Evolutionary conservation across 2,888 invertebrate genomes (phyloP), one percentile per base, ranked within the genome.

Genomic region (Spodoptera picta): DNA sequence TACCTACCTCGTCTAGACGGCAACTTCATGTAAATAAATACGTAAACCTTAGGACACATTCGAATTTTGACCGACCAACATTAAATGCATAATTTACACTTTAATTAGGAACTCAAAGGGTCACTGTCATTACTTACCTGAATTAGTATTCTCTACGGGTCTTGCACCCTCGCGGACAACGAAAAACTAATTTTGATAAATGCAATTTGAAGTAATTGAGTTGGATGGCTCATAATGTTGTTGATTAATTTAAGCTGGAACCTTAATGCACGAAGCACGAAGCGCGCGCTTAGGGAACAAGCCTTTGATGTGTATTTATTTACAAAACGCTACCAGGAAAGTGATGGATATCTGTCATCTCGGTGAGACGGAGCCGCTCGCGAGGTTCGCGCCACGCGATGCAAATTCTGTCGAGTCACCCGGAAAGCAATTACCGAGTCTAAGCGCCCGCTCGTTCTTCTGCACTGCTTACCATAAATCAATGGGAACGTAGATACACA

Each of bases 341-440:
- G 65, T 75, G 79, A 77, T 78, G 70, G 60, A 73, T 79, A 77
- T 79, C 69, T 76, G 79, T 76, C 78, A 75, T 75, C 57, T 62
- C 51, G 53, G 64, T 60, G 70, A 54, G 75, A 73, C 67, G 71
- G 59, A 65, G 65, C 60, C 65, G 65, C 57, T 56, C 61, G 54
- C 63, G 36, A 36, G 36, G 60, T 44, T 58, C 69, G 53, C 66
- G 63, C 61, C 60, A 48, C 69, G 76, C 77, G 81, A 87, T 88
- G 85, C 81, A 87, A 87, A 88, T 87, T 83, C 75, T 82, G 85
- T 82, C 82, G 84, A 85, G 81, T 87, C 87, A 85, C 80, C 82
- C 83, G 83, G 83, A 84, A 88, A 88, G 85, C 87, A 87, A 88
- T 88, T 88, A 88, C 82, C 62, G 77, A 76, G 80, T 79, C 79